These are phyloP conservation scores for Leucania comma DNA, from an alignment of 2,888 invertebrate genomes.

Conservation along the genomic window DNA sequence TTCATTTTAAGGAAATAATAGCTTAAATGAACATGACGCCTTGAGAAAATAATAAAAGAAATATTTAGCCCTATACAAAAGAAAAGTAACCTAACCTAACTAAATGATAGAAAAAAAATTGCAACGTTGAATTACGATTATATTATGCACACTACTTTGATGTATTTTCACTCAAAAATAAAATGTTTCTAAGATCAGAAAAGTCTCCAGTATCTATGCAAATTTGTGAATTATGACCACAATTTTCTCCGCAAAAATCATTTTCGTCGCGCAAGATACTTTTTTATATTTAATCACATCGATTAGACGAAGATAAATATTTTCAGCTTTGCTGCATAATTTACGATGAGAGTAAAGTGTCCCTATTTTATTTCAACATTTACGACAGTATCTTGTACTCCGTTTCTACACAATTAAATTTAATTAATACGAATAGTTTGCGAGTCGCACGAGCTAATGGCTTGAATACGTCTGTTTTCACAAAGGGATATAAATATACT, in stretches of 20 bases:
- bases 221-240: conserved; percentile 42
- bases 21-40: no score
- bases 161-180: conserved; percentile 23
- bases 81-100: not conserved
- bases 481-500: conserved; percentile 82
- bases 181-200: conserved; percentile 15
- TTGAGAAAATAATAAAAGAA: not conserved
- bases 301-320: conserved; percentile 61
- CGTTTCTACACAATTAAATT: conserved; percentile 89
- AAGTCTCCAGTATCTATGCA: conserved; percentile 38
- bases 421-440: conserved; percentile 90
- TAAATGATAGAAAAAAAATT: not conserved
- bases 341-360: conserved; percentile 68
- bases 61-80: not conserved
- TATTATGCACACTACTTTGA: conserved; percentile 21
- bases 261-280: conserved; percentile 20
- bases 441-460: conserved; percentile 86
- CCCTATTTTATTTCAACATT: conserved; percentile 59
- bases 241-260: conserved; percentile 47
- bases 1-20: no score
- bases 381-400: conserved; percentile 73
- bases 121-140: conserved; percentile 7
- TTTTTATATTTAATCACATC: conserved; percentile 51
- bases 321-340: conserved; percentile 45
- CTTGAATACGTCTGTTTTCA: conserved; percentile 81